Evolutionary conservation across 53 echinoderm and acorn worm genomes (phyloP).

Genomic region (Luidia sarsii): DNA sequence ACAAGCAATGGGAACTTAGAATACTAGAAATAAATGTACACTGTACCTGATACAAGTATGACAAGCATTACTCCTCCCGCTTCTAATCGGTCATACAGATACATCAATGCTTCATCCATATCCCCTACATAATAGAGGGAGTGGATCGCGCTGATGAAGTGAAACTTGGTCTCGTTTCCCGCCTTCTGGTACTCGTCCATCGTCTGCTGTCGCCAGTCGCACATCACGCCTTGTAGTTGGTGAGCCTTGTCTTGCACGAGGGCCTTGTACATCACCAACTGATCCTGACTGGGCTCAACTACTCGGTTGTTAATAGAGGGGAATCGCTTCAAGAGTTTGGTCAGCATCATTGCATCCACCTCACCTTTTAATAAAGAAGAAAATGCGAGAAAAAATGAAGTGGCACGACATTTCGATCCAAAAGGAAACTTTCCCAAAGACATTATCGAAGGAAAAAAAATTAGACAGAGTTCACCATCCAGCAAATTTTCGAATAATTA

Average conservation of each 20-base stretch:
- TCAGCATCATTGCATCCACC: slow-evolving; percentile 59
- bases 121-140: slow-evolving; percentile 76
- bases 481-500: too few species aligned
- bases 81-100: slow-evolving; percentile 59
- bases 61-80: slow-evolving; percentile 65
- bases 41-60: slow-evolving; percentile 66
- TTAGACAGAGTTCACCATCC: not conserved
- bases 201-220: slow-evolving; percentile 65
- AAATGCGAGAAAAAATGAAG: not conserved
- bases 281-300: slow-evolving; percentile 66
- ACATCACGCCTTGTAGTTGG: slow-evolving; percentile 23
- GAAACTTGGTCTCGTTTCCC: slow-evolving; percentile 44
- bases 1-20: too few species aligned
- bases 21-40: too few species aligned
- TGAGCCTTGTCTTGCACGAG: slow-evolving; percentile 18
- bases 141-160: slow-evolving; percentile 81
- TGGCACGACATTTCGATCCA: too few species aligned
- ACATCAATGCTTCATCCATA: slow-evolving; percentile 48
- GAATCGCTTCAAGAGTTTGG: slow-evolving; percentile 48
- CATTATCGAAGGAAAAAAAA: not conserved
- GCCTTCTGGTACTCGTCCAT: slow-evolving; percentile 52
- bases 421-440: too few species aligned
- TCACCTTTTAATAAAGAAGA: slow-evolving; percentile 41
- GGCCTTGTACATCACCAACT: slow-evolving; percentile 61
- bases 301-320: slow-evolving; percentile 65